Evolutionary conservation across 2,113 vertebrate species (phyloP), one percentile per base, ranked within the genome.

Genomic region (Craseonycteris thonglongyai): DNA sequence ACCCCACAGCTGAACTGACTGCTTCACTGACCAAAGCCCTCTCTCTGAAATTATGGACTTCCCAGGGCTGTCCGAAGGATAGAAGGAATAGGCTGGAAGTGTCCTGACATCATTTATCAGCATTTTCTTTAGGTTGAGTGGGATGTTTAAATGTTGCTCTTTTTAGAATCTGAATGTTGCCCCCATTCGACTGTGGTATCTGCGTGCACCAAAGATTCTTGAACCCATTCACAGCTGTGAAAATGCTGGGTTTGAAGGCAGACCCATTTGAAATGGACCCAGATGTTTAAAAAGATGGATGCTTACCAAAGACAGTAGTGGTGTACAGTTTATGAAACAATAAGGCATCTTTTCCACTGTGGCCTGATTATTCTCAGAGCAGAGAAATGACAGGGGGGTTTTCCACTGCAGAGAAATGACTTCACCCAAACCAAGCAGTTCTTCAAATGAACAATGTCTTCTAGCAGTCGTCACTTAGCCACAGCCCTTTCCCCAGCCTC

Each of bases 261-360:
- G 88, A 78, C 40, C 40, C 49, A 74, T 90, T 76, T 90, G 82
- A 90, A 88, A 42, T 69, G 86, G 81, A 79, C 63, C 85, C 88
- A 93, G 51, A 72, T 96, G 68, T 91, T 90, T 83, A 40, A 80
- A 91, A 80, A 95, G 85, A 92, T 88, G 81, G 90, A 45, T 47
- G 59, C 45, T 93, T 76, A 75, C 93, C 63, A 90, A 91, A 83
- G 90, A 38, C 72, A 51, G 72, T 45, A 74, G 86, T 72, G 76
- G 42, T 45, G 49, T 92, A 30, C 33, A 33, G 13, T 72, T 89
- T 35, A 59, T 90, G 58, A 94, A 88, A 76, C 76, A 88, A 26
- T 59, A 35, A 30, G n/a, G 1, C 10, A 0, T 66, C 82, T 83
- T 75, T 58, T 6, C 82, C 93, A 7, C 61, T 51, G 11, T 59